phyloP scores from a whole-genome alignment of 2,113 vertebrate genomes.

The Daboia siamensis region DNA sequence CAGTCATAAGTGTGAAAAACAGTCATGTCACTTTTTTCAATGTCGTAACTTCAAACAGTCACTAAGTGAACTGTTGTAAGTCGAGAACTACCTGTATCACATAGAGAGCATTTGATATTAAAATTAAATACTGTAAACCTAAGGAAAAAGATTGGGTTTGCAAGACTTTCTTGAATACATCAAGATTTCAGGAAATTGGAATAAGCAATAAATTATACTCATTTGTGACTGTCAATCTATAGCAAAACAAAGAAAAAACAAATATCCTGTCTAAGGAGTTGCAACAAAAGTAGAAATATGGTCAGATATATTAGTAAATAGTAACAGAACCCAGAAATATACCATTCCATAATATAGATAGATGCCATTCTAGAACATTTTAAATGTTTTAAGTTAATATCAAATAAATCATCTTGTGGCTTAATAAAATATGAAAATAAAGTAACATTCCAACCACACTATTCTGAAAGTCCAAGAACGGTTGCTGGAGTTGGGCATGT shows the following conservation, averaged over 20 bases:
- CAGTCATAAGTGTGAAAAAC: too few relatives aligned
- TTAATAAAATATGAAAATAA: not conserved
- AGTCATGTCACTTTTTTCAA: too few relatives aligned
- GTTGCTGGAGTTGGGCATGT: too few relatives aligned
- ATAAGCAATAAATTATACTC: not conserved
- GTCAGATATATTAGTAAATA: not conserved
- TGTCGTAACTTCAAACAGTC: too few relatives aligned
- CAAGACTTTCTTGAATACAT: not conserved
- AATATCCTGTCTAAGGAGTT: slow-evolving; percentile 21
- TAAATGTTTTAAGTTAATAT: not conserved
- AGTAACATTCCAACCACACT: not conserved
- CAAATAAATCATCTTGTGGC: not conserved
- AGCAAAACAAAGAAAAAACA: not conserved
- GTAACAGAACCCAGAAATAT: not conserved
- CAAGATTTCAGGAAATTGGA: not conserved
- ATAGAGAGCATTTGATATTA: slow-evolving; percentile 31
- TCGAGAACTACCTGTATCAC: not conserved
- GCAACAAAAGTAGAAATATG: not conserved
- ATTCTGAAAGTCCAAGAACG: too few relatives aligned
- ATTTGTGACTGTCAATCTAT: not conserved
- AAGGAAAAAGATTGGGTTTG: not conserved
- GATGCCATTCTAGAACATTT: not conserved
- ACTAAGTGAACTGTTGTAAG: too few relatives aligned
- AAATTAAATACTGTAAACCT: not conserved
- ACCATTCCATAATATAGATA: not conserved